Evolutionary conservation across 1,140 invertebrate species (phyloP), one percentile per base, ranked within the genome.

Genomic region (Ceratina japonica): DNA sequence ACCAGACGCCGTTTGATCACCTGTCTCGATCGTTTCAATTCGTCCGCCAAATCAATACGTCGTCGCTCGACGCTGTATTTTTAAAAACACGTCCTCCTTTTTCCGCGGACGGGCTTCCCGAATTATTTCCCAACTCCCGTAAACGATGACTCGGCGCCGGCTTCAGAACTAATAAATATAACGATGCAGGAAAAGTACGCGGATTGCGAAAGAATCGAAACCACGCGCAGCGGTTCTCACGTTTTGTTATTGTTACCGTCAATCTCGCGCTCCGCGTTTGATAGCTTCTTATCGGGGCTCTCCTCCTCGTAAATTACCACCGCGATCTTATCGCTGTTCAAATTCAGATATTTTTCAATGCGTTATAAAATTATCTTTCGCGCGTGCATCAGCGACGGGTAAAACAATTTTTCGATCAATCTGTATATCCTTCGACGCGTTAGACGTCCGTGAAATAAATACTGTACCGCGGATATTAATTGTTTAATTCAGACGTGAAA

Each of bases 11-110:
- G 10, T 44, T 58, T 5, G 27, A 54, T 58, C 62, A 22, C 5
- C 56, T 51, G 49, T 27, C 51, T 44, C 10, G 5, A 44, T 44
- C 24, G 51, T 64, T 79, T 77, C 59, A 66, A 65, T 82, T 83
- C 54, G 31, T 75, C 71, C 68, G 65, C 49, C 66, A 80, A 83
- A 83, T 83, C 83, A 69, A 84, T 84, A 84, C 76, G 44, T 71
- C 76, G 44, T 71, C 52, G 59, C 15, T 58, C 0, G 77, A 44
- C 51, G 44, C 24, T 72, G 59, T 58, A 75, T 75, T 61, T 44
- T 27, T 44, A 72, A 72, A 7, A 3, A 18, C 2, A 54, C 24
- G 1, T 18, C 0, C 13, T 54, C 10, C 0, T 31, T 63, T 8
- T 16, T 0, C 10, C 63, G 15, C 31, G 7, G n/a, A 18, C n/a